phyloP scores from a whole-genome alignment of 2,797 vertebrate genomes.

The Pipistrellus kuhlii region DNA sequence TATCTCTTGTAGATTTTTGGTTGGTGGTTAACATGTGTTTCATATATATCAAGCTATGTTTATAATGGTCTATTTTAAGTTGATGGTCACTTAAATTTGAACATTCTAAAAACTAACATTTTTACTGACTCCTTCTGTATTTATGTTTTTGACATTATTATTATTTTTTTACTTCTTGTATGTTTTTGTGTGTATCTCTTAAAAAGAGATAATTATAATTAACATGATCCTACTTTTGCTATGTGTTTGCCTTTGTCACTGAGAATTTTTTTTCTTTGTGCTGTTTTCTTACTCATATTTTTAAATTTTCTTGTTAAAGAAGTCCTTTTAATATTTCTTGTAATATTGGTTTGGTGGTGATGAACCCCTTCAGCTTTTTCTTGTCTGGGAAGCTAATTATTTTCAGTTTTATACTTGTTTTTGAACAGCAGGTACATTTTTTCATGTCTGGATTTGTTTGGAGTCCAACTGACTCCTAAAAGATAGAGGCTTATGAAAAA shows the following conservation, averaged over 20 bases:
- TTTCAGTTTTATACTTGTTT: background rate
- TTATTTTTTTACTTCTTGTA: background rate
- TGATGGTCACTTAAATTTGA: background rate
- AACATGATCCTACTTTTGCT: background rate
- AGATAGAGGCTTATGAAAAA: conserved; percentile 28
- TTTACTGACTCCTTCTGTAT: background rate
- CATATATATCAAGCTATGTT: background rate
- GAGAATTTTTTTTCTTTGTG: background rate
- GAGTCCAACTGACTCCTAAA: background rate
- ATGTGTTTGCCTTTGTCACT: background rate
- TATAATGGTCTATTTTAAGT: background rate
- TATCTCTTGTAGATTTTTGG: background rate
- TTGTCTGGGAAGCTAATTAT: background rate
- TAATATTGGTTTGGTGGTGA: background rate
- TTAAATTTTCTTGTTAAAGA: background rate
- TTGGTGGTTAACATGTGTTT: background rate
- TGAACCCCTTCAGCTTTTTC: background rate
- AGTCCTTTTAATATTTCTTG: background rate
- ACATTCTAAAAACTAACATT: background rate
- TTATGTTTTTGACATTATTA: background rate
- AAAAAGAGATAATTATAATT: too few relatives aligned
- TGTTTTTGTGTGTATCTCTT: background rate
- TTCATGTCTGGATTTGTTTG: conserved; percentile 1
- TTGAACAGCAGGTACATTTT: background rate
- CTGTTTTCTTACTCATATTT: background rate